These are phyloP conservation scores for Intellagama lesueurii DNA, from an alignment of 2,797 vertebrate species.

Conservation along the genomic window DNA sequence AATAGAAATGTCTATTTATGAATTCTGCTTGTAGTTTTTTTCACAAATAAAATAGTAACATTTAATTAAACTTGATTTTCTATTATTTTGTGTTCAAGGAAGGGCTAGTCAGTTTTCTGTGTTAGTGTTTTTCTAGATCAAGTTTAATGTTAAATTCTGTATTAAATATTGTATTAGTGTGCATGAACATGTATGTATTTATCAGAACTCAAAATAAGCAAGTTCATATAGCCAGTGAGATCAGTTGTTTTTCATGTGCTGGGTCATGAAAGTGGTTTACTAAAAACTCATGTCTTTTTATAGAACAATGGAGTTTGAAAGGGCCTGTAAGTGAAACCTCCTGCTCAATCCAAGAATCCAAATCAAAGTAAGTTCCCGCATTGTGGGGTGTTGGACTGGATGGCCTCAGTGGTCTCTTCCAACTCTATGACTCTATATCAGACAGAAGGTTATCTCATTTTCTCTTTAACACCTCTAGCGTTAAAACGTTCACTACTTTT, in stretches of 20 bases:
- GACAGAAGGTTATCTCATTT: too few relatives aligned
- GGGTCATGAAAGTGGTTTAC: not conserved
- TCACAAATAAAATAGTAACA: conserved; percentile 99
- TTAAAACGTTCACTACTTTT: too few relatives aligned
- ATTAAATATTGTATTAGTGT: not conserved
- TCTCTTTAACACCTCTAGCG: too few relatives aligned
- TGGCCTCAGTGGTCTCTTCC: too few relatives aligned
- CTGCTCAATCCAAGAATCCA: not conserved
- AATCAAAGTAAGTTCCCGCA: too few relatives aligned
- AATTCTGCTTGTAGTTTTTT: conserved; percentile 99
- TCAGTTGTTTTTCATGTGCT: not conserved
- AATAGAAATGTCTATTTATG: conserved; percentile 99
- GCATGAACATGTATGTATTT: not conserved
- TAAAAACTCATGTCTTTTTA: not conserved
- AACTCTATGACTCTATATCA: too few relatives aligned
- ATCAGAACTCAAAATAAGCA: not conserved
- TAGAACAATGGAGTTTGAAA: not conserved
- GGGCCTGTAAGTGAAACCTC: not conserved
- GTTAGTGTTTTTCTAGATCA: not conserved
- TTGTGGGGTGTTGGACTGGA: too few relatives aligned
- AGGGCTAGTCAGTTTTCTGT: conserved; percentile 6
- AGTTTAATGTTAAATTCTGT: not conserved
- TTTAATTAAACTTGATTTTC: conserved; percentile 82
- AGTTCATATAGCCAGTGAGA: not conserved
- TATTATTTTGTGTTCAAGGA: conserved; percentile 71